Base-by-base conservation (phyloP, 2,888 invertebrate species). In the Palloptera scutellata region DNA sequence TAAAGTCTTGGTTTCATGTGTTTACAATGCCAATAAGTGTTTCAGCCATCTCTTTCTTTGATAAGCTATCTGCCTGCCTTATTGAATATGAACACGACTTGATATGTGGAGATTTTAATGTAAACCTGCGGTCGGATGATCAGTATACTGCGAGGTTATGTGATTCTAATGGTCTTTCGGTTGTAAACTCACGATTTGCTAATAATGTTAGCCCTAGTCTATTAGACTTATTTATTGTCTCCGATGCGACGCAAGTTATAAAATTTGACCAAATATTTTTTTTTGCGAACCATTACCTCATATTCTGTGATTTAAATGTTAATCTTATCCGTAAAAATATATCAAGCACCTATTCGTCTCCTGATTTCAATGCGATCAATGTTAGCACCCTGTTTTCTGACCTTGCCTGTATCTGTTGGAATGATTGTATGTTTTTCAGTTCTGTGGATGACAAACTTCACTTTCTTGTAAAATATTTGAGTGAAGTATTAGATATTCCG, bases 81-180 rank as follows among this genome's bases (percentile, higher is more conserved):
- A 59, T 66, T 52, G 68, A 64, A 3, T 68, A 61, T 54, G 54
- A 67, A 10, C 48, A 17, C 45, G 59, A 40, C 54, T 15, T 67
- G 1, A 48, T 54, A 1, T 63, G 63, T 52, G 62, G 62, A 43
- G 59, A 67, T 58, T 52, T 67, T 12, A 67, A 67, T 62, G 51
- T 67, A 12, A 67, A 67, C 42, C 30, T 67, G 12, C 43, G 52
- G n/a, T 30, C 30, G 30, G 20, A 55, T 48, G 63, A 63, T 17
- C 6, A 13, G 8, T 20, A 20, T 51, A 58, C 57, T 41, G 12
- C 11, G 40, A 51, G 62, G n/a, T 42, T 58, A 8, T n/a, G 42
- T 30, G 63, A 67, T n/a, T 15, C 17, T 19, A n/a, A 62, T 12
- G 62, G 66, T 11, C 51, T 58, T 17, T 20, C 41, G 13, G 12